Evolutionary conservation across 2,797 vertebrate species (phyloP), one percentile per base, ranked within the genome.

Genomic region (Hydrocynus forskahlii): DNA sequence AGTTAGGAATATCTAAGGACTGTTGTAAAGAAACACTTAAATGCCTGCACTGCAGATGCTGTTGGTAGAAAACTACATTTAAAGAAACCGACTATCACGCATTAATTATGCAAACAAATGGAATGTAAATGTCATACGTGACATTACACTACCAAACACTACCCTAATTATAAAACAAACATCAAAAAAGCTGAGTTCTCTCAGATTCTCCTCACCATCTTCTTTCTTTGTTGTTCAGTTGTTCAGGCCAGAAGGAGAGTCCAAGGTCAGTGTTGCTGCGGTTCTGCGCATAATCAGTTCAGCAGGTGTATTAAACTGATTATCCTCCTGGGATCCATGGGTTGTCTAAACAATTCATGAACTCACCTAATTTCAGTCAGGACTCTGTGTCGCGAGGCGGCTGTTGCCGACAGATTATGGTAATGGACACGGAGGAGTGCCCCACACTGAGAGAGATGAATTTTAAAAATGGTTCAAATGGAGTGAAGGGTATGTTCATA

Each of bases 251-350:
- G 70, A 81, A 84, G 78, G 80, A 69, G 69, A 82, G 55, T 23
- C 23, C 76, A 87, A 89, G 86, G 86, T 87, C 82, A 83, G 48
- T 50, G 45, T 69, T 67, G 23, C 68, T 75, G 66, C 79, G 59
- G 25, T 63, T 75, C 50, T 40, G 60, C 70, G 71, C 74, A 81
- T 85, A 76, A 88, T 81, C 64, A 79, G 63, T 60, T 62, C 54
- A 85, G 80, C 84, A 82, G 84, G 74, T 85, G 76, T 84, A 74
- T 79, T 71, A 79, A 82, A 85, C 74, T 79, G 82, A 87, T 85
- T 83, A 85, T 83, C 74, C 83, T 76, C 71, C 55, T 62, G 78
- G 76, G 78, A 87, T 79, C 77, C 55, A 45, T 25, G 14, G 38
- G 71, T 82, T 83, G 78, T 86, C 78, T 71, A 77, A 85, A 84